Evolutionary conservation across 2,888 invertebrate genomes (phyloP), one percentile per base, ranked within the genome.

Genomic region (Hofmannophila pseudospretella): DNA sequence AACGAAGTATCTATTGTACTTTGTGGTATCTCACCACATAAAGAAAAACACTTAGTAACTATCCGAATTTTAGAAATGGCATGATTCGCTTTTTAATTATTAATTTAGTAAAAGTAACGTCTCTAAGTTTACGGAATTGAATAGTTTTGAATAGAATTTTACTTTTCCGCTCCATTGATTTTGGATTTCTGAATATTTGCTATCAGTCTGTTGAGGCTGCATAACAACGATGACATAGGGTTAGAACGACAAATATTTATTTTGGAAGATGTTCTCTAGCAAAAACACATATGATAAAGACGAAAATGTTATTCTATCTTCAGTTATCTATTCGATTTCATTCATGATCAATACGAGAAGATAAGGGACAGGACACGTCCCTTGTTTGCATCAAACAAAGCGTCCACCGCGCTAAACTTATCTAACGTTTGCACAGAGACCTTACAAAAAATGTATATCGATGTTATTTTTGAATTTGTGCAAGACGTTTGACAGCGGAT

Each of bases 391-490:
- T 72, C 72, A 69, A 70, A 82, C 79, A 82, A 82, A 81, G 77
- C 69, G 68, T 68, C 73, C 66, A 68, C 69, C 55, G 49, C 66
- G 69, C 71, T 68, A 70, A 76, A 78, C 71, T 74, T 82, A 84
- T 84, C 84, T 75, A 61, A 69, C 60, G 80, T 85, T 84, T 84
- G 79, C 72, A 68, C 72, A 82, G 84, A 77, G 54, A 64, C 49
- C 47, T 47, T 47, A 58, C 56, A 74, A 85, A 85, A 84, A 82
- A 77, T 57, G 53, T 72, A 71, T 53, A 58, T 69, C 67, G 67
- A 77, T 84, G 81, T 85, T 85, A 77, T 85, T 85, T 84, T 85
- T 76, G 77, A 82, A 80, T 85, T 86, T 86, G 86, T 86, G 86
- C 86, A 86, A 86, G 80, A 70, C 76, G 70, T 80, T 75, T 84